Evolutionary conservation across 2,797 vertebrate species (phyloP), one percentile per base, ranked within the genome.

Genomic region (Coreius guichenoti): DNA sequence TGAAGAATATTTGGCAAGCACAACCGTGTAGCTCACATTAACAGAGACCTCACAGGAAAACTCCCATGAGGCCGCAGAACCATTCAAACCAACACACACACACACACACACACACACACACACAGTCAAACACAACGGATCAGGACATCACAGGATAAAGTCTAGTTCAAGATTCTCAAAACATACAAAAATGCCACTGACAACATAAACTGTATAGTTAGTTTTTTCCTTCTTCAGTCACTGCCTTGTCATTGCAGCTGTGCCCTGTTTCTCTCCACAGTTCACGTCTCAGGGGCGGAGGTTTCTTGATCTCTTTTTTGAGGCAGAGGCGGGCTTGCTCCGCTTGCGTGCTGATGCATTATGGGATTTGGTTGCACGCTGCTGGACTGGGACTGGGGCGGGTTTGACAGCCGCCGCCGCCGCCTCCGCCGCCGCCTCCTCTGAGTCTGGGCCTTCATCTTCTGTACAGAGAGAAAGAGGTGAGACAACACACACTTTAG

Each of bases 401-500:
- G 76, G 84, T 73, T 85, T 85, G 43, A 85, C 84, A 33, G 67
- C 49, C 1, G 47, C 29, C 1, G 23, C 58, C 23, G 5, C 65
- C 33, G 67, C 19, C 1, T 78, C 69, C 36, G 83, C 87, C 68
- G 84, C 77, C 26, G 77, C 90, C 87, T 92, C 91, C 29, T 91
- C 89, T 68, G 90, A 91, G 82, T 93, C 91, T 0, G 83, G 72
- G 8, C 39, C 87, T 86, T 92, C 90, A 0, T 93, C 90, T 21
- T 93, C 93, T 94, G 89, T 3, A 23, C 29, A 8, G 13, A 56
- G 31, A 72, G 33, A 68, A 29, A 51, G 39, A 51, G 17, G 19
- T 23, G 4, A 68, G 17, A 51, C 11, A 6, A 29, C 23, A 7
- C 4, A 69, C 8, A 54, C 6, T 26, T 67, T 33, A 51, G 21